Conservation (phyloP, 1,140 invertebrate genomes). For the Schlechtendalia chinensis region DNA sequence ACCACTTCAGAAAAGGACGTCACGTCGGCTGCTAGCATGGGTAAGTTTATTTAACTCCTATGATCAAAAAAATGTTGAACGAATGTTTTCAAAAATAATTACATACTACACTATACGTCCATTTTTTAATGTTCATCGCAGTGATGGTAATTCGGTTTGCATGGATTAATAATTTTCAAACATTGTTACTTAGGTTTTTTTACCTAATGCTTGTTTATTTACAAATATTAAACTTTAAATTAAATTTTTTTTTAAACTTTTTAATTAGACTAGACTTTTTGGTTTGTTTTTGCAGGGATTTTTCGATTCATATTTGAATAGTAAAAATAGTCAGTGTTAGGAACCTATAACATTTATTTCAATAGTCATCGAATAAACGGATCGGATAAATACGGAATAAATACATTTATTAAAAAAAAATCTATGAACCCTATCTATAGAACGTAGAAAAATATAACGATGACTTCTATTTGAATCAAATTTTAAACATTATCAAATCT, state of each 20-base stretch:
- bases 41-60: conserved; percentile 54
- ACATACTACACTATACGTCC: no score
- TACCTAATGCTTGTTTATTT: background rate
- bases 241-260: background rate
- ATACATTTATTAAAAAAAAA: no score
- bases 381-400: no score
- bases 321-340: background rate
- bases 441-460: no score
- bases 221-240: background rate
- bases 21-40: conserved; percentile 63
- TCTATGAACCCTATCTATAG: no score
- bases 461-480: no score
- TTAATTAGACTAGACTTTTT: background rate
- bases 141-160: background rate
- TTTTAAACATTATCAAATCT: no score
- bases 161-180: background rate
- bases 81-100: background rate
- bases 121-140: background rate
- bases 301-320: background rate
- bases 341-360: background rate
- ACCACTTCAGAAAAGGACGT: conserved; percentile 68
- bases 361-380: background rate
- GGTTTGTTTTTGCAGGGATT: background rate
- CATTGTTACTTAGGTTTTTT: conserved; percentile 8
- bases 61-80: background rate